Evolutionary conservation across 2,113 vertebrate species (phyloP), one percentile per base, ranked within the genome.

Genomic region (Chelonoidis abingdonii): DNA sequence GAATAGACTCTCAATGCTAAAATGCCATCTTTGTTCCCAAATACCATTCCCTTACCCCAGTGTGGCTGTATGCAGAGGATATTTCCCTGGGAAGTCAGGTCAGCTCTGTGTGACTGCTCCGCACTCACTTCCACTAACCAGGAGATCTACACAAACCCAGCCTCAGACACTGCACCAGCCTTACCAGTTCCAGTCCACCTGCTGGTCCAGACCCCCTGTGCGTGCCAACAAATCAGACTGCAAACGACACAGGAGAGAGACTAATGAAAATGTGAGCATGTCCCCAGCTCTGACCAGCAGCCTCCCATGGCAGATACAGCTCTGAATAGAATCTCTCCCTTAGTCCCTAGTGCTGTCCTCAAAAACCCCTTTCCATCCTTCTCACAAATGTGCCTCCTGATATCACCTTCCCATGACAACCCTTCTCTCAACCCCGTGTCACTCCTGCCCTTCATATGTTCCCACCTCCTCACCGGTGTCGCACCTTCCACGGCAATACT

Each of bases 121-220:
- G 21, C 83, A 91, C 27, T 3, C 52, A 13, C 87, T 35, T 84
- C 62, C 38, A 44, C 12, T n/a, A 80, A 25, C 52, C 80, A 6
- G 89, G 47, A 31, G 53, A 95, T 41, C 7, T n/a, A 82, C 35
- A 35, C 52, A 80, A 83, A 89, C 69, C 59, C 29, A 80, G 0
- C 29, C 31, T 1, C 27, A 78, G 25, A 85, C 0, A 8, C 21
- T 2, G 5, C 50, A 94, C 53, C 9, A 80, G 35, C 49, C 98
- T 98, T 98, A 99, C 99, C 99, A 99, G 98, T 99, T 99, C 99
- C 99, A 99, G 84, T 99, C 99, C 76, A 99, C 99, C 49, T 96
- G 96, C 93, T 99, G 94, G 94, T 99, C 99, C 98, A 99, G 98
- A 44, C 99, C 99, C 8, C 99, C 99, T 2, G 99, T 99, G 84